Evolutionary conservation across 64 coral and sea anemone species (phyloP), one percentile per base, ranked within the genome.

Genomic region (Actinia tenebrosa): DNA sequence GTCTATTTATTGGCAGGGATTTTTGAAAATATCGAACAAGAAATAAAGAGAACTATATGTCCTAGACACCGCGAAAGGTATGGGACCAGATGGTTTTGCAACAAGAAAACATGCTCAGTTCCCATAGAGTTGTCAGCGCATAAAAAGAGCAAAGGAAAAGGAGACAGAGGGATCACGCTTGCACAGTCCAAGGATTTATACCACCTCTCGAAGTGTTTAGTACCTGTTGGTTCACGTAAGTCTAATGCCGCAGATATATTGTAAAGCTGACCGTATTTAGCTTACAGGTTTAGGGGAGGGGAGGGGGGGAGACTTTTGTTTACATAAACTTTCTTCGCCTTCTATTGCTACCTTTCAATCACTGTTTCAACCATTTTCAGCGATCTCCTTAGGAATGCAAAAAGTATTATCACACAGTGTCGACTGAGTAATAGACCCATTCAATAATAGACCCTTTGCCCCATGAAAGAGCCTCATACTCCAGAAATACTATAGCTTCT

Each of bases 81-180:
- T 18, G 78, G 78, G 20, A 80, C 78, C 42, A 11, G 78, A 80
- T 80, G 78, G 78, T 47, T 80, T 5, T 47, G 42, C 23, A 46
- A 52, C 78, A 80, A 80, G 16, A 80, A 53, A 45, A 7, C 46
- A 3, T 80, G 78, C 46, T 0, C 78, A 16, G 78, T 80, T 18
- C 78, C 78, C 5, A 18, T 14, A 0, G 6, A 11, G 6, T 80
- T 11, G 42, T 45, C 78, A 47, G 16, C 42, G 17, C 78, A 80
- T 43, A 80, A 47, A 5, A 80, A 53, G 43, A 53, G 78, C 16
- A 80, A 80, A 4, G 43, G 10, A 13, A 80, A 80, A 46, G 78
- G 37, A 80, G 78, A 80, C 43, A 80, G 78, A 46, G 78, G 78
- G 20, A 80, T 80, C 42, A 80, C 66, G 11, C 20, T 80, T 80